Percentiles rank a stretch among this genome's conserved stretches.
Evolutionary conservation across 2,888 invertebrate species (phyloP).

Genomic region (Ypsolopha sequella): DNA sequence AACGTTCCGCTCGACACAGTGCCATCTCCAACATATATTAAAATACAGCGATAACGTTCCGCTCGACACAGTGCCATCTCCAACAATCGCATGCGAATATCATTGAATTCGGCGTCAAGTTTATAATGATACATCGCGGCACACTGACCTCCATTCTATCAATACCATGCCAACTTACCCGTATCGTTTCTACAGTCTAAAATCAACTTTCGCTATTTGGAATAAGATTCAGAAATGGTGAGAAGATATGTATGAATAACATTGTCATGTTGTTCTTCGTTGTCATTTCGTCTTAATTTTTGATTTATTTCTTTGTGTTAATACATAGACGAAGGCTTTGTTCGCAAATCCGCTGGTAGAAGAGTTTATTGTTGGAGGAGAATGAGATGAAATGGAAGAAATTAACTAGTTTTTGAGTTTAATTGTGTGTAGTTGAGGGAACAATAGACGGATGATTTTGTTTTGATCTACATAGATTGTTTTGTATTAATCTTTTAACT

Average conservation of each 20-base stretch:
- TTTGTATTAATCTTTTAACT: too few relatives aligned
- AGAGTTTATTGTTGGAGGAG: not conserved
- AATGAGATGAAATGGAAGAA: not conserved
- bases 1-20: too few relatives aligned
- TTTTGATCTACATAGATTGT: too few relatives aligned
- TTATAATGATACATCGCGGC: constrained; percentile 8
- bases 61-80: too few relatives aligned
- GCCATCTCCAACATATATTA: too few relatives aligned
- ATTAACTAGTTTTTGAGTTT: not conserved
- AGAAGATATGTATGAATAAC: too few relatives aligned
- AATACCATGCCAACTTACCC: not conserved
- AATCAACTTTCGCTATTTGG: not conserved
- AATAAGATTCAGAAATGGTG: not conserved
- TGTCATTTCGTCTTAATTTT: constrained; percentile 8
- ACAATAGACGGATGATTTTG: not conserved
- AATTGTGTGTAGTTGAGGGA: not conserved
- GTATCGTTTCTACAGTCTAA: too few relatives aligned
- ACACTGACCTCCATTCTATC: constrained; percentile 12
- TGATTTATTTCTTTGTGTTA: constrained; percentile 7
- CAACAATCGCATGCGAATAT: not conserved
- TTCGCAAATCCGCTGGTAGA: not conserved
- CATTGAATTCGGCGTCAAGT: constrained; percentile 10
- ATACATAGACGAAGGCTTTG: constrained; percentile 1
- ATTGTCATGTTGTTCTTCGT: not conserved
- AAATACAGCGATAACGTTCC: too few relatives aligned